These are phyloP conservation scores for Lochmaea crataegi DNA, from an alignment of 2,888 invertebrate species.

Conservation along the genomic window DNA sequence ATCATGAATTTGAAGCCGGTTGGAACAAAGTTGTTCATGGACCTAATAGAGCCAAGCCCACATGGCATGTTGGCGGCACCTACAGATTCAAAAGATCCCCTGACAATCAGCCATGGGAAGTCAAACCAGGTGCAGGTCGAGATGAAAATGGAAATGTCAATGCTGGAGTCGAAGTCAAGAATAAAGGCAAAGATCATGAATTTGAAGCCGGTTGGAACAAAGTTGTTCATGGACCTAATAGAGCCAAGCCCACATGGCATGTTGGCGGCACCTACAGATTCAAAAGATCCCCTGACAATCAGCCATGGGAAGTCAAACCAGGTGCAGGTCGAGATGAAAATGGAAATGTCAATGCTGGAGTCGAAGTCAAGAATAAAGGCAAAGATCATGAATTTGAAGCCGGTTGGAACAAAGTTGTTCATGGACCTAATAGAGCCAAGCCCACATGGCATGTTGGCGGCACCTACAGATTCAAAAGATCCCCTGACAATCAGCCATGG, in stretches of 20 bases:
- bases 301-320: too few species aligned
- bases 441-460: constrained; percentile 1
- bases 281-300: too few species aligned
- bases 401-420: not conserved
- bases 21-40: too few species aligned
- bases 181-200: not conserved
- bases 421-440: constrained; percentile 1
- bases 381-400: constrained; percentile 1
- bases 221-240: not conserved
- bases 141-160: constrained; percentile 3
- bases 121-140: not conserved
- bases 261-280: too few species aligned
- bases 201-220: constrained; percentile 5
- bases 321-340: too few species aligned
- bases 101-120: constrained; percentile 6
- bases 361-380: not conserved
- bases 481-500: constrained; percentile 15
- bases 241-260: not conserved
- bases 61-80: too few species aligned
- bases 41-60: too few species aligned
- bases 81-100: not conserved
- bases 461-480: not conserved
- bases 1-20: too few species aligned
- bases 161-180: not conserved
- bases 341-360: too few species aligned